Evolutionary conservation across 2,797 vertebrate genomes (phyloP).

Genomic region (Ctenochaetus hawaiiensis): DNA sequence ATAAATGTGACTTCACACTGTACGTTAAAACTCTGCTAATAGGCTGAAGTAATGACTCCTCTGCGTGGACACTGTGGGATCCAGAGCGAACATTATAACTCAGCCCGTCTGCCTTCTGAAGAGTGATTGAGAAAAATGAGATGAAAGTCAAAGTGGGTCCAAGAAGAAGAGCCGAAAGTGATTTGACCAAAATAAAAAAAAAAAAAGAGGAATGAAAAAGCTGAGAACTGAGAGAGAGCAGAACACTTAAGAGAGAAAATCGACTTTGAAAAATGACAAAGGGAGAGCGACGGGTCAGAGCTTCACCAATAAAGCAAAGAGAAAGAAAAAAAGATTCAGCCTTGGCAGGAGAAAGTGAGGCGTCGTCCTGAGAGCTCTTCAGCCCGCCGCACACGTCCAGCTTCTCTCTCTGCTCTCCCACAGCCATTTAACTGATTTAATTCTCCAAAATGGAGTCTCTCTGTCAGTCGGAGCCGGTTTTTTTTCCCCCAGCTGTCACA

Average conservation of each 20-base stretch:
- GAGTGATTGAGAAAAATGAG: conserved; percentile 42
- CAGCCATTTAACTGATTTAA: conserved; percentile 79
- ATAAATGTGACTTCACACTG: conserved; percentile 25
- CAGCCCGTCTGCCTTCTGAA: background rate
- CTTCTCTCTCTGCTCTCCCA: conserved; percentile 58
- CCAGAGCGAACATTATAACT: conserved; percentile 29
- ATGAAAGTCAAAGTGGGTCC: conserved; percentile 55
- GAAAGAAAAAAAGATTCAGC: conserved; percentile 54
- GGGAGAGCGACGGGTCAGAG: conserved; percentile 64
- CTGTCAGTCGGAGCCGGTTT: conserved; percentile 63
- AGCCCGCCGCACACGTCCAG: conserved; percentile 66
- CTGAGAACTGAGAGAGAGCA: conserved; percentile 53
- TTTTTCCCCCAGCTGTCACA: conserved; percentile 67
- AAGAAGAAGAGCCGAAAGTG: conserved; percentile 50
- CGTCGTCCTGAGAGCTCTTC: conserved; percentile 73
- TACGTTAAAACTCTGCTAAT: conserved; percentile 37
- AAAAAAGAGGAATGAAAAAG: conserved; percentile 39
- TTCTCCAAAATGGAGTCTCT: conserved; percentile 79
- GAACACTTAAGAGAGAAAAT: conserved; percentile 75
- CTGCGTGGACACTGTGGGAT: conserved; percentile 5
- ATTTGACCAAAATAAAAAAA: conserved; percentile 49
- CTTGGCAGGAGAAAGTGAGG: conserved; percentile 67
- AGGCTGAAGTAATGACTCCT: conserved; percentile 24
- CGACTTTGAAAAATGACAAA: conserved; percentile 75
- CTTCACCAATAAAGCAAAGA: conserved; percentile 63